A percentile compares a stretch with the other conserved stretches of the same genome.
Conservation (phyloP, 2,888 invertebrate species). For the Aspidapion aeneum region DNA sequence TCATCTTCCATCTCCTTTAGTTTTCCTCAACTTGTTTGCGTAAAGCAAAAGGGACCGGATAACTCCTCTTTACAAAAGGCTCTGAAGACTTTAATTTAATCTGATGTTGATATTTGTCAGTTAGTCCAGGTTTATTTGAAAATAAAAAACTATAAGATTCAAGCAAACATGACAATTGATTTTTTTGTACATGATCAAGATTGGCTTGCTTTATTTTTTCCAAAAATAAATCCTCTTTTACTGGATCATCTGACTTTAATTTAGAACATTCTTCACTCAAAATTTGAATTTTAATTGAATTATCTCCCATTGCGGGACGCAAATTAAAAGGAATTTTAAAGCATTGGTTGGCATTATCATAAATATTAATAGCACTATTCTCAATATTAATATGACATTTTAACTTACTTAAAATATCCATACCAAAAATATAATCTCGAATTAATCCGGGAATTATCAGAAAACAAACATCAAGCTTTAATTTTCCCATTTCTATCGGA, state of each 20-base stretch:
- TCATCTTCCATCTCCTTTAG: constrained; percentile 14
- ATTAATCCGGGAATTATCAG: background rate
- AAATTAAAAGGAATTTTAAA: background rate
- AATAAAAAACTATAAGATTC: constrained; percentile 1
- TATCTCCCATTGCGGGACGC: background rate
- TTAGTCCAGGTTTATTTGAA: constrained; percentile 8
- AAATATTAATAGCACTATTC: background rate
- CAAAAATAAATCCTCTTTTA: too few relatives aligned
- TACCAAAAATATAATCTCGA: background rate
- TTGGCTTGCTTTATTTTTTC: too few relatives aligned
- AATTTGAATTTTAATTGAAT: background rate
- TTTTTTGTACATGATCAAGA: background rate
- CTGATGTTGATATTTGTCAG: constrained; percentile 8
- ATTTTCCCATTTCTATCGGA: background rate
- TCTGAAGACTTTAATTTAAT: constrained; percentile 9
- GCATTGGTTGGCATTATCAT: background rate
- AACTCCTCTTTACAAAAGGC: constrained; percentile 9
- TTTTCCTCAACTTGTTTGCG: constrained; percentile 4
- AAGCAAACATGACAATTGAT: background rate
- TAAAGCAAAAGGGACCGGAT: constrained; percentile 14
- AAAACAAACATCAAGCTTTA: background rate
- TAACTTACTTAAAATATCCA: background rate
- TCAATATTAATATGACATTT: background rate
- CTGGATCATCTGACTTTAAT: too few relatives aligned
- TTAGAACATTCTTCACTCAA: too few relatives aligned